Evolutionary conservation across 1,140 invertebrate species (phyloP), one percentile per base, ranked within the genome.

Genomic region (Drosophila ercepeae): DNA sequence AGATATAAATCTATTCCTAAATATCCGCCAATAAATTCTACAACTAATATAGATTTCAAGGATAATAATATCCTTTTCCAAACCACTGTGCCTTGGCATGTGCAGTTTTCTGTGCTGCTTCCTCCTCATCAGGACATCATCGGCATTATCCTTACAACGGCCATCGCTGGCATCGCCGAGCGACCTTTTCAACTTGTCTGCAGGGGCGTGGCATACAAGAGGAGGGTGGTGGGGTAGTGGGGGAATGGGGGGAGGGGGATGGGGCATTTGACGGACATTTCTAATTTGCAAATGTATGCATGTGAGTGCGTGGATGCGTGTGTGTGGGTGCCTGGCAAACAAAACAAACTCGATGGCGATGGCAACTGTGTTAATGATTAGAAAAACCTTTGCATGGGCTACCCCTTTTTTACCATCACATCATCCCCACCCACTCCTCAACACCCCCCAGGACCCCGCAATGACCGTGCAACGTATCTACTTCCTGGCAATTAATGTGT

Each of bases 361-460:
- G 55, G 70, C 70, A 81, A 72, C 77, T 75, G 73, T 90, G 88
- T 84, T 90, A 90, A 90, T 90, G 78, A 90, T 90, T 90, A 90
- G 89, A 90, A 88, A 86, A 84, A 78, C 75, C 77, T 88, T 71
- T 78, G 61, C 59, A 64, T 29, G 36, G 34, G 46, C 60, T 23
- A 50, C 36, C 44, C 32, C 44, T 36, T 14, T 48, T 61, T 61
- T 57, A 41, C 51, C 58, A 61, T 11, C 21, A 19, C n/a, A 18
- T 6, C 58, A 13, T 19, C 1, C 3, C 27, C 59, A 14, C 27
- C 25, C 29, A 2, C 1, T 0, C 1, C 9, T 14, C 13, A 32
- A 7, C 6, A 1, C n/a, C 21, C 41, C 4, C 29, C 25, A 6
- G 7, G 41, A 23, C 11, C 55, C 27, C 51, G 36, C 34, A 27